phyloP scores from a whole-genome alignment of 1,140 invertebrate genomes.

The Antheraea pernyi region DNA sequence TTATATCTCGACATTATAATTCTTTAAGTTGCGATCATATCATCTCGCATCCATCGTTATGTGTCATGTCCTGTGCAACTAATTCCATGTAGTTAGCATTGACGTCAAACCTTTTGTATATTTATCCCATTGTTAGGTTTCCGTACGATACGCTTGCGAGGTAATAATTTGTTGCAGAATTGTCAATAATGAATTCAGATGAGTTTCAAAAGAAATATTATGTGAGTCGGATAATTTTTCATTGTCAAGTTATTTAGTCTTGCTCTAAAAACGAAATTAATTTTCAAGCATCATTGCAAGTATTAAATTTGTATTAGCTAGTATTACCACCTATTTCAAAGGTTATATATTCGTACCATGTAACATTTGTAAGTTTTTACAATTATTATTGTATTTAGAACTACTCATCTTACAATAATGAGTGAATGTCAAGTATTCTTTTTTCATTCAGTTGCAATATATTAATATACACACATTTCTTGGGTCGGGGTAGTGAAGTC shows the following conservation, averaged over 20 bases:
- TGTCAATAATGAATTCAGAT: neutral
- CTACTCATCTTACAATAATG: no score
- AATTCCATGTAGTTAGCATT: neutral
- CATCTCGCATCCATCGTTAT: slow-evolving; percentile 7
- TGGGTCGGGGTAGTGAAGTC: no score
- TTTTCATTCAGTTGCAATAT: no score
- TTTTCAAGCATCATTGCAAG: neutral
- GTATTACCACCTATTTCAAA: no score
- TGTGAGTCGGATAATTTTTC: neutral
- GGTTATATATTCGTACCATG: no score
- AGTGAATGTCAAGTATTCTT: no score
- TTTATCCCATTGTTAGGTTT: slow-evolving; percentile 1
- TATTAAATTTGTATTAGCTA: neutral
- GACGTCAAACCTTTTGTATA: neutral
- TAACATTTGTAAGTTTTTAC: no score
- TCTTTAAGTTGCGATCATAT: slow-evolving; percentile 9
- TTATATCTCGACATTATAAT: slow-evolving; percentile 45
- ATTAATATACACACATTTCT: no score
- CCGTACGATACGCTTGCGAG: neutral
- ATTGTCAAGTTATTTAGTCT: neutral
- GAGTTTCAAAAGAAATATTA: neutral
- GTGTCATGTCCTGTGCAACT: slow-evolving; percentile 2
- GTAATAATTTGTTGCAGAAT: neutral
- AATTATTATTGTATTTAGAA: no score
- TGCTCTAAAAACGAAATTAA: neutral